Evolutionary conservation across 2,797 vertebrate species (phyloP).

Genomic region (Echeneis naucrates): DNA sequence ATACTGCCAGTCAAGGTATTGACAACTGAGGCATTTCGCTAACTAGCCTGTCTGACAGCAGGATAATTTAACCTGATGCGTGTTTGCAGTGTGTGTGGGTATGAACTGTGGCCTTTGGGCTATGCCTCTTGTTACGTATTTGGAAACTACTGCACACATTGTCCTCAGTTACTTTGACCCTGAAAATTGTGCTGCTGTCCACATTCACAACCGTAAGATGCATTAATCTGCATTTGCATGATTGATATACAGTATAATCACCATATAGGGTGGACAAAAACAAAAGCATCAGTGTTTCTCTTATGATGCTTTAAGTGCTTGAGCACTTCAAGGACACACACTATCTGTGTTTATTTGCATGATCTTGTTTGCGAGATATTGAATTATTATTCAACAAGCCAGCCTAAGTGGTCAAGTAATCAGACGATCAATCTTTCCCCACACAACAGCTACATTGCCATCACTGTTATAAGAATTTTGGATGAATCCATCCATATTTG

Average conservation of each 20-base stretch:
- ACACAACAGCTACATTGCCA: slow-evolving; percentile 9
- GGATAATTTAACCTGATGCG: too few species aligned
- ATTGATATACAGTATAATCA: slow-evolving; percentile 37
- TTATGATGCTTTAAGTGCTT: slow-evolving; percentile 6
- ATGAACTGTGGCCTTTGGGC: too few species aligned
- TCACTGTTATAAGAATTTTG: slow-evolving; percentile 38
- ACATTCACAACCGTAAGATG: slow-evolving; percentile 21
- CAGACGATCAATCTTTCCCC: slow-evolving; percentile 34
- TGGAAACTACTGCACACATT: not conserved
- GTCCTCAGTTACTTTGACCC: slow-evolving; percentile 10
- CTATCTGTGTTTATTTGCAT: slow-evolving; percentile 18
- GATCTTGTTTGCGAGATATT: slow-evolving; percentile 25
- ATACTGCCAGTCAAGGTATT: too few species aligned
- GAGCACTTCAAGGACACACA: slow-evolving; percentile 16
- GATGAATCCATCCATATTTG: slow-evolving; percentile 49
- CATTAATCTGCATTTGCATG: slow-evolving; percentile 38
- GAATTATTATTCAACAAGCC: slow-evolving; percentile 34
- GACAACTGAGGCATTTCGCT: too few species aligned
- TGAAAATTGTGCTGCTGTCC: not conserved
- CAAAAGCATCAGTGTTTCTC: slow-evolving; percentile 10
- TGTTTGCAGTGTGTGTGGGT: too few species aligned
- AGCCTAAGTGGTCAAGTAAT: slow-evolving; percentile 18
- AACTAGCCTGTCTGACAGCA: too few species aligned
- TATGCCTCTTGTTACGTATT: not conserved
- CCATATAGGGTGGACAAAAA: slow-evolving; percentile 7